phyloP scores from a whole-genome alignment of 1,140 invertebrate genomes.

The Sitobion miscanthi region DNA sequence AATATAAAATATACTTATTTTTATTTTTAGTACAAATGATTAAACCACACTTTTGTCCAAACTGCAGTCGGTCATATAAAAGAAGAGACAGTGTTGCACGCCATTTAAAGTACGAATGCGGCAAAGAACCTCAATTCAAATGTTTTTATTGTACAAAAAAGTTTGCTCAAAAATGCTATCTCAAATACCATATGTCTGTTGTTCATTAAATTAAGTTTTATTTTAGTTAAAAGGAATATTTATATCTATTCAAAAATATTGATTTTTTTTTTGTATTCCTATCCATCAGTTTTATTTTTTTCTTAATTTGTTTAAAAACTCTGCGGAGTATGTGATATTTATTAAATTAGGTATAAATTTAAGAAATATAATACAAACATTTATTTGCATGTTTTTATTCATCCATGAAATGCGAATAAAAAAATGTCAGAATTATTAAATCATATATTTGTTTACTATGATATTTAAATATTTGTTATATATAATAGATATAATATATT shows the following conservation, averaged over 20 bases:
- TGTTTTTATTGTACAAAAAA: constrained; percentile 62
- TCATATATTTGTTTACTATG: background rate
- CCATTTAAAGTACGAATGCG: constrained; percentile 61
- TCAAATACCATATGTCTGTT: constrained; percentile 62
- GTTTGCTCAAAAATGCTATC: constrained; percentile 64
- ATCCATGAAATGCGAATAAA: background rate
- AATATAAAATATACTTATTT: background rate
- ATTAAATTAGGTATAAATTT: background rate
- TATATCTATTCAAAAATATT: background rate
- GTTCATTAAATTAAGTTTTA: constrained; percentile 51
- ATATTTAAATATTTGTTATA: background rate
- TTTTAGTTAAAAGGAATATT: background rate
- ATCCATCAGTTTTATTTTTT: background rate
- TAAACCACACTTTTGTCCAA: background rate
- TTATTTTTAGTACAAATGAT: background rate
- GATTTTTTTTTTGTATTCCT: background rate
- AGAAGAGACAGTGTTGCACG: constrained; percentile 62
- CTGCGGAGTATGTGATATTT: background rate
- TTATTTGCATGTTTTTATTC: background rate
- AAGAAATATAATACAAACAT: background rate
- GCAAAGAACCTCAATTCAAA: constrained; percentile 62
- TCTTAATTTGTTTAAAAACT: background rate
- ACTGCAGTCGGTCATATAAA: constrained; percentile 62
- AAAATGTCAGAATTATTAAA: background rate
- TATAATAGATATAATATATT: background rate